phyloP scores from a whole-genome alignment of 2,888 invertebrate species.

The Hedya salicella region DNA sequence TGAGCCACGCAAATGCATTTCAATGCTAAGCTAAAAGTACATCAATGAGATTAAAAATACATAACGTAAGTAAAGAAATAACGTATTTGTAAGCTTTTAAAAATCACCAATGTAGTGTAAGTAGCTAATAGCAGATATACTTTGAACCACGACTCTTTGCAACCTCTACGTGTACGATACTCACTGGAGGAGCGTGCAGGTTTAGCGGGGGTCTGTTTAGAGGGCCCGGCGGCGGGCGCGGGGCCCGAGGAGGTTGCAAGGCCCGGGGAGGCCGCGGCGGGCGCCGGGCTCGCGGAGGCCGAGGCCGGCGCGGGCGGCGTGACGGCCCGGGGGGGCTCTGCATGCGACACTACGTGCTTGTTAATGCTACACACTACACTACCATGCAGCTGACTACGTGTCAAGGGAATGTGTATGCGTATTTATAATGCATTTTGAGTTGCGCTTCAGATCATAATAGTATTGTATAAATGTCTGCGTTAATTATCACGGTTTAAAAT shows the following conservation, averaged over 20 bases:
- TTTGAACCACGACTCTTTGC: conserved; percentile 23
- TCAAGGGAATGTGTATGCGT: conserved; percentile 40
- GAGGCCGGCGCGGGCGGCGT: conserved; percentile 50
- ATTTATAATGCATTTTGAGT: background rate
- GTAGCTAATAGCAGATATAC: no score
- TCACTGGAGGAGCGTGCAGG: conserved; percentile 80
- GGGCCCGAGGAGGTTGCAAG: conserved; percentile 42
- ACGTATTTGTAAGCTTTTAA: no score
- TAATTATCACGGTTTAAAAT: no score
- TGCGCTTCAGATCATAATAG: no score
- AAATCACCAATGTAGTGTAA: no score
- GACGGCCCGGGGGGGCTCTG: conserved; percentile 63
- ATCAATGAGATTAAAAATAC: no score
- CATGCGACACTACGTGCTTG: conserved; percentile 83
- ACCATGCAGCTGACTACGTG: conserved; percentile 56
- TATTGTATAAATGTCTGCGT: no score
- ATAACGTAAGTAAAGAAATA: no score
- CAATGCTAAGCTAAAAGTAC: no score
- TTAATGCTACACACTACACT: conserved; percentile 66
- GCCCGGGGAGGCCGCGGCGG: conserved; percentile 47
- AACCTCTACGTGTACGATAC: conserved; percentile 58
- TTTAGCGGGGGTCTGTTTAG: conserved; percentile 77
- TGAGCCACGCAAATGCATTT: no score
- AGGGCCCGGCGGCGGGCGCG: conserved; percentile 62
- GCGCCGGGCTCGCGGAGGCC: conserved; percentile 48